These are phyloP conservation scores for Premnoplex brunnescens DNA, from an alignment of 2,797 vertebrate species.

Conservation along the genomic window DNA sequence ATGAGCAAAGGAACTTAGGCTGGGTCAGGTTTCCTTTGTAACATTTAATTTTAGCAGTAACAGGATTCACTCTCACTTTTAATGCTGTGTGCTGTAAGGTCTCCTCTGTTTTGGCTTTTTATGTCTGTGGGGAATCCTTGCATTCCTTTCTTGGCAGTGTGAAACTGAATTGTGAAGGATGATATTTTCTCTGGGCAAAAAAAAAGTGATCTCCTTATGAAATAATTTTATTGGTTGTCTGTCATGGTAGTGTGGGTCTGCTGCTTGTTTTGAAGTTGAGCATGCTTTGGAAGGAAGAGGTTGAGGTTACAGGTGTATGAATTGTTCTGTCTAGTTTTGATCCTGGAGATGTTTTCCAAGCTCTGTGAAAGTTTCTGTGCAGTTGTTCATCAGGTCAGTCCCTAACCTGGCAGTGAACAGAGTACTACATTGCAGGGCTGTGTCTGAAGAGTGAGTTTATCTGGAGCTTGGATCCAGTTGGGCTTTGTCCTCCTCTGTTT, in stretches of 20 bases:
- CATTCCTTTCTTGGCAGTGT: neutral
- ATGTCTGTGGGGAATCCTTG: neutral
- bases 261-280: neutral
- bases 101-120: neutral
- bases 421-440: neutral
- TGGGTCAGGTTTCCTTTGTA: neutral
- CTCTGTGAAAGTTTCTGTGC: neutral
- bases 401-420: neutral
- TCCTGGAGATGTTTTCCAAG: neutral
- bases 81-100: neutral
- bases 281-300: neutral
- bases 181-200: neutral
- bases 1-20: neutral
- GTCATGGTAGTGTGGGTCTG: accelerated
- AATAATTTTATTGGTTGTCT: neutral
- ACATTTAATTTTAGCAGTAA: neutral
- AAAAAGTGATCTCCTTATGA: neutral
- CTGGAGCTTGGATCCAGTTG: neutral
- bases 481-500: neutral
- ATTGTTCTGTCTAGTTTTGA: neutral
- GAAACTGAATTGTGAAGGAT: accelerated
- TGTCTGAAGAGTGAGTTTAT: neutral
- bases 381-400: accelerated
- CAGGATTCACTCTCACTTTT: neutral
- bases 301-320: neutral